Base-by-base conservation (phyloP, 2,797 vertebrate species). In the Schizopygopsis malacanthus region DNA sequence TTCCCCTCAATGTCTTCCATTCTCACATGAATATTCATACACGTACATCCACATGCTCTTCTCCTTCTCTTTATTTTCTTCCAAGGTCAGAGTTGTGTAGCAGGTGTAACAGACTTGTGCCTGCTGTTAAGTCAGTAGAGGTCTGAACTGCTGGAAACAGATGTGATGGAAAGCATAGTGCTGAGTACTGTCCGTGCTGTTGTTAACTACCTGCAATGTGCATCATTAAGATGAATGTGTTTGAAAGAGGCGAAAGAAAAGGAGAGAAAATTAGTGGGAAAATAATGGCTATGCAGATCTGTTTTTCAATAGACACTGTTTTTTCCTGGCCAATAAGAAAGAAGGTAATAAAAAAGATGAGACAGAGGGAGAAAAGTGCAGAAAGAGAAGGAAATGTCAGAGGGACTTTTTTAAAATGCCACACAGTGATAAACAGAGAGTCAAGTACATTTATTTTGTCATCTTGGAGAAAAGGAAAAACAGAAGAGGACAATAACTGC, bases 371-470 rank as follows among this genome's bases (percentile, higher is more conserved):
- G 71, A 86, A 73, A 81, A 63, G 59, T 25, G 16, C 67, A 37
- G 79, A 82, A 83, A 83, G 81, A 89, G 79, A 88, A 81, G 79
- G 12, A 90, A 90, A 89, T 89, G 87, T 89, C 87, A 87, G 79
- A 72, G 81, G 45, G 63, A 86, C 87, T 87, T 86, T 87, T 89
- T 86, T 85, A 70, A 90, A 90, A 90, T 90, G 89, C 86, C 89
- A 88, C 89, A 67, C 28, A 54, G 81, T 84, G 33, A 85, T 85
- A 86, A 88, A 87, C 79, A 87, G 79, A 76, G 76, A 89, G 86
- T 85, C 80, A 73, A 87, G 84, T 76, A 83, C 47, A 86, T 83
- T 83, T 82, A 83, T 88, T 88, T 86, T 87, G 86, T 90, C 79
- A 81, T 83, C 79, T 84, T 83, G 54, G 28, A 47, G 25, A 85